These are phyloP conservation scores for Ectobius pallidus DNA, from an alignment of 2,888 invertebrate genomes.

Conservation along the genomic window DNA sequence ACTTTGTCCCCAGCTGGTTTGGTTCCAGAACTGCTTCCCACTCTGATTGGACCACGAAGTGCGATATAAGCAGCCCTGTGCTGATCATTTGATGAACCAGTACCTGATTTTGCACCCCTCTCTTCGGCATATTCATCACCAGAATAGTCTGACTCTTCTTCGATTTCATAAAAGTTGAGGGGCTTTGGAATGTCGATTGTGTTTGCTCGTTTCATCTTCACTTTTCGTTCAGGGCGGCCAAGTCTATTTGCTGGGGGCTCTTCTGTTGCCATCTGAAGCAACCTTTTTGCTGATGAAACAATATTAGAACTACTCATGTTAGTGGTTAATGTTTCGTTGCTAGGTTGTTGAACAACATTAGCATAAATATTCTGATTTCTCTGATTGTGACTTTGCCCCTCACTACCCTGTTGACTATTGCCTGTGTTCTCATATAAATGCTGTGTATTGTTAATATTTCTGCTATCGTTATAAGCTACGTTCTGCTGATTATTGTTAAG, in stretches of 20 bases:
- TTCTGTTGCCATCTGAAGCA: conserved; percentile 47
- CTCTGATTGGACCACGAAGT: conserved; percentile 64
- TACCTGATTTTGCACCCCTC: conserved; percentile 26
- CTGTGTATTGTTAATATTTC: too few relatives aligned
- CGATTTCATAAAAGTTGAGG: conserved; percentile 54
- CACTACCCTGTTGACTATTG: too few relatives aligned
- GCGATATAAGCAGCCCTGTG: conserved; percentile 53
- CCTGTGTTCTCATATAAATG: too few relatives aligned
- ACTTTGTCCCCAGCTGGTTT: conserved; percentile 52
- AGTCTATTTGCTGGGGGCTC: conserved; percentile 38
- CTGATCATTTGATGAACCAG: conserved; percentile 48
- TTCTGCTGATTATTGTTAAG: too few relatives aligned
- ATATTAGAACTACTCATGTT: neutral
- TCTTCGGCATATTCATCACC: conserved; percentile 58
- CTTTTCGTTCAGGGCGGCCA: conserved; percentile 65
- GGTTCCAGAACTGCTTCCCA: conserved; percentile 48
- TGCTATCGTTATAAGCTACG: too few relatives aligned
- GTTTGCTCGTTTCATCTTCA: conserved; percentile 85
- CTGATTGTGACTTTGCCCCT: too few relatives aligned
- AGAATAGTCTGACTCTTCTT: conserved; percentile 52
- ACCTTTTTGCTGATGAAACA: conserved; percentile 46
- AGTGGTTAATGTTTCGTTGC: neutral
- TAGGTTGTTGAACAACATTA: neutral
- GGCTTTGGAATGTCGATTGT: conserved; percentile 87
- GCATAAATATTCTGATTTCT: neutral